These are phyloP conservation scores for Stercorarius parasiticus DNA, from an alignment of 2,113 vertebrate species.

Conservation along the genomic window DNA sequence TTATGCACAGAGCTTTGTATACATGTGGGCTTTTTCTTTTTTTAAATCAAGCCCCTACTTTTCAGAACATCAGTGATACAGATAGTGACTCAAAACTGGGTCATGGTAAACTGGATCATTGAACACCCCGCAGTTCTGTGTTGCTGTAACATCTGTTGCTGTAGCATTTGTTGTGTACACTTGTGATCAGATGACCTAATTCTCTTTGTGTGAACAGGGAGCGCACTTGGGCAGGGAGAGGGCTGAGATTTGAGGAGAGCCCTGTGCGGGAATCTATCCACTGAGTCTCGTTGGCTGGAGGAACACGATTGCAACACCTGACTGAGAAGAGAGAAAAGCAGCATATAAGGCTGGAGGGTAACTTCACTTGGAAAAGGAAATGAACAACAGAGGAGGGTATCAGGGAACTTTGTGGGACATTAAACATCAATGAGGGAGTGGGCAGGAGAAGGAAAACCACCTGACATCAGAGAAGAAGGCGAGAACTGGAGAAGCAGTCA, in stretches of 20 bases:
- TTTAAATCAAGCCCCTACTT: background rate
- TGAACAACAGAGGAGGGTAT: background rate
- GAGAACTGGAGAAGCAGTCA: background rate
- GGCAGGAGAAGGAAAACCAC: background rate
- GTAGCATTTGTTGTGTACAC: background rate
- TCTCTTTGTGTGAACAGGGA: background rate
- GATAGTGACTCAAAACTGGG: background rate
- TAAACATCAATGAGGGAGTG: background rate
- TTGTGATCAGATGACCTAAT: conserved; percentile 11
- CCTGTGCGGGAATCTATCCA: background rate
- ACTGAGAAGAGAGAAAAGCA: background rate
- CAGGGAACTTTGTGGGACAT: background rate
- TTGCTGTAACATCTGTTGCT: conserved; percentile 21
- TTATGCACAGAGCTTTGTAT: background rate
- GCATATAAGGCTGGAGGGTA: background rate
- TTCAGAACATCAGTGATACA: background rate
- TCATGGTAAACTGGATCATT: background rate
- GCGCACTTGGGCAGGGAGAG: background rate
- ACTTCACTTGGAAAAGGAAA: background rate
- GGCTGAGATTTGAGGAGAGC: background rate
- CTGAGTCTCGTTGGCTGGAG: background rate
- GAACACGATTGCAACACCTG: background rate
- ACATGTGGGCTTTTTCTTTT: background rate
- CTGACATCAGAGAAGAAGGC: background rate
- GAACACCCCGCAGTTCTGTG: background rate